Conservation (phyloP, 2,797 vertebrate species). For the Sciurus vulgaris region DNA sequence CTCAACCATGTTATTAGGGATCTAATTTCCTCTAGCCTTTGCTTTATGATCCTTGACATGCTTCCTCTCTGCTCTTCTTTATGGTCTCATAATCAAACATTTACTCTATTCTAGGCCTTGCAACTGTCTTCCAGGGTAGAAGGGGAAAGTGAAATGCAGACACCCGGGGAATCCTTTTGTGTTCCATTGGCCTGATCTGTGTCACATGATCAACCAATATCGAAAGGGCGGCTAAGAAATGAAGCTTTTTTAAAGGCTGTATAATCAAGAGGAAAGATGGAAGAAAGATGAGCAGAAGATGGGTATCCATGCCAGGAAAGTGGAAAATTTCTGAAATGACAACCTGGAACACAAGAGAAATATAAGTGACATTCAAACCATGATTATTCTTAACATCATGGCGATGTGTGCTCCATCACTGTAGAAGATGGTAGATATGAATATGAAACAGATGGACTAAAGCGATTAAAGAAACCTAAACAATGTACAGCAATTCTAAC, state of each 20-base stretch:
- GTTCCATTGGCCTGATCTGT: background rate
- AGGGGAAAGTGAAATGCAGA: background rate
- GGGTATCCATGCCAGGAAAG: background rate
- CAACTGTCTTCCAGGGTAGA: background rate
- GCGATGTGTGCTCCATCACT: background rate
- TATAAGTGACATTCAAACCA: too few species aligned
- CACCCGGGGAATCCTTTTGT: background rate
- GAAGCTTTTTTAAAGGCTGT: background rate
- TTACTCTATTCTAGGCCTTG: background rate
- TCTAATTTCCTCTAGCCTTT: conserved; percentile 19
- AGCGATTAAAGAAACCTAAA: background rate
- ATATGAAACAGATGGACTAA: background rate
- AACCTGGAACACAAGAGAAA: background rate
- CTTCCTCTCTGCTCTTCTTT: background rate
- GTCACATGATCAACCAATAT: background rate
- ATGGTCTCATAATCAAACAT: background rate
- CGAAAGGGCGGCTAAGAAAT: background rate
- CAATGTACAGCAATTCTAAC: background rate
- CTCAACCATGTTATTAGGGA: background rate
- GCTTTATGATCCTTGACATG: background rate
- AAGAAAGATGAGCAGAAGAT: background rate
- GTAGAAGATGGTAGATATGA: background rate
- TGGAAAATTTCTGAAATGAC: background rate
- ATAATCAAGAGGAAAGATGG: background rate
- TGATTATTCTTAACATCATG: background rate